Percentiles rank a stretch among this genome's conserved stretches.
Conservation (phyloP, 2,113 vertebrate species). For the Mixornis gularis region DNA sequence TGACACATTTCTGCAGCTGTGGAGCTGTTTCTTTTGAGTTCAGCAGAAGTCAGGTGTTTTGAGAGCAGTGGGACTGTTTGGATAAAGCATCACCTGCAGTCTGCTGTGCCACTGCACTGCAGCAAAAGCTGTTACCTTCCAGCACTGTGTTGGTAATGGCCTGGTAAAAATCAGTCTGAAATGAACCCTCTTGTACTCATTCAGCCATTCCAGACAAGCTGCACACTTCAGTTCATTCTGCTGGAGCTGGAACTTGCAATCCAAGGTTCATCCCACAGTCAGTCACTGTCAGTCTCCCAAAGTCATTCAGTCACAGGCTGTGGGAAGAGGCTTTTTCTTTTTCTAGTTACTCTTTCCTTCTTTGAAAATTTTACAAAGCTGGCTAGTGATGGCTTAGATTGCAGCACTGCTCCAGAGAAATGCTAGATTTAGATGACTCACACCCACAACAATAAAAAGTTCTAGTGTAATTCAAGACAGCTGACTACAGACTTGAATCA, state of each 20-base stretch:
- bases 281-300: background rate
- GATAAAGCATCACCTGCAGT: background rate
- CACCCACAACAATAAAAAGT: constrained; percentile 16
- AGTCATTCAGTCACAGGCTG: background rate
- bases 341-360: background rate
- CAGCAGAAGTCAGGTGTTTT: background rate
- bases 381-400: background rate
- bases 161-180: background rate
- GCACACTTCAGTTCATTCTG: background rate
- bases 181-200: background rate
- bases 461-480: constrained; percentile 37
- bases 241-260: background rate
- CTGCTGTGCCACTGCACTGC: background rate
- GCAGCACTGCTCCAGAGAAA: background rate
- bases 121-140: background rate
- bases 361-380: constrained; percentile 14
- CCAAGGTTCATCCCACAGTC: background rate
- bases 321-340: background rate
- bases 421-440: constrained; percentile 20
- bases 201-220: background rate
- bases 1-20: background rate
- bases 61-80: background rate
- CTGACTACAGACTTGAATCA: constrained; percentile 15
- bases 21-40: background rate
- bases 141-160: background rate